Evolutionary conservation across 1,140 invertebrate species (phyloP).

Genomic region (Condylostylus longicornis): DNA sequence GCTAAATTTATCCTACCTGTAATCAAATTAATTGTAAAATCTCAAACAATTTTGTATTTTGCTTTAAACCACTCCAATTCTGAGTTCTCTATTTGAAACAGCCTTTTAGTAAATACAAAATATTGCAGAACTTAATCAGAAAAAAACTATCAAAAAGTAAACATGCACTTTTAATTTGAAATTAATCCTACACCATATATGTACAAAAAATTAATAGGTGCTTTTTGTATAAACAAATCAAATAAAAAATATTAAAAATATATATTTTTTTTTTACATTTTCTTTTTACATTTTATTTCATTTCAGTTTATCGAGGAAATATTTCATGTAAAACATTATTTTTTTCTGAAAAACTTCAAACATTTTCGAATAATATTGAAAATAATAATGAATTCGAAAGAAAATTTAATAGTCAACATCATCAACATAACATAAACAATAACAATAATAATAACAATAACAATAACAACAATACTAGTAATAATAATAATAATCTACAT

Average conservation of each 20-base stretch:
- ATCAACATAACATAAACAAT: too few species aligned
- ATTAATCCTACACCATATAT: neutral
- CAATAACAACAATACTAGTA: too few species aligned
- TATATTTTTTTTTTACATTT: neutral
- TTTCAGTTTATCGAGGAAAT: slow-evolving; percentile 27
- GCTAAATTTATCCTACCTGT: too few species aligned
- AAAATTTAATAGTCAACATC: slow-evolving; percentile 28
- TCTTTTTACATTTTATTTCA: neutral
- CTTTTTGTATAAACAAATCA: neutral
- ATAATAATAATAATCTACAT: too few species aligned
- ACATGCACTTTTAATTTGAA: neutral
- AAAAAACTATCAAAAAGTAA: neutral
- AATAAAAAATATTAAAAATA: neutral
- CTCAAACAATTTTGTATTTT: too few species aligned
- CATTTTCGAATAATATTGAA: slow-evolving; percentile 19
- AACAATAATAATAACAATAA: too few species aligned
- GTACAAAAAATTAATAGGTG: neutral
- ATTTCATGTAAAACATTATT: slow-evolving; percentile 29
- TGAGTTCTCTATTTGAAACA: too few species aligned
- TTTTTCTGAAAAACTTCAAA: slow-evolving; percentile 24
- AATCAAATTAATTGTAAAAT: too few species aligned
- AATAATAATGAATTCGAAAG: slow-evolving; percentile 30
- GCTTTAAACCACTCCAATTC: too few species aligned
- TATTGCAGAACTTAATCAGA: too few species aligned
- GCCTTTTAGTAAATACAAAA: too few species aligned